A percentile compares a stretch with the other conserved stretches of the same genome.
Conservation (phyloP, 2,888 invertebrate species). For the Helobdella robusta region DNA sequence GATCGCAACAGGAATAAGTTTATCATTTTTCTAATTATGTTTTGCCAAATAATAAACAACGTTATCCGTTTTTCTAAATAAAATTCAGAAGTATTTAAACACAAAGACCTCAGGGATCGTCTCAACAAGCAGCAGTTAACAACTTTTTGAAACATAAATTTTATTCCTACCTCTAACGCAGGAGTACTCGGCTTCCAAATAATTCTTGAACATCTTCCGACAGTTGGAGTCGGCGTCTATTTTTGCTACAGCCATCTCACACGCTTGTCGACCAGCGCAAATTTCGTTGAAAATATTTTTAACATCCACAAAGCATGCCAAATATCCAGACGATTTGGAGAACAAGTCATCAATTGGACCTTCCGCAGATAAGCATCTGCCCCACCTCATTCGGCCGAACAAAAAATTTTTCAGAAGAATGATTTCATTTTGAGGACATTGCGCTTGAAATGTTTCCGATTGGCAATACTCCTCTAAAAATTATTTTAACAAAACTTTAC, state of each 20-base stretch:
- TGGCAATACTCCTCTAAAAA: no score
- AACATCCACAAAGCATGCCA: no score
- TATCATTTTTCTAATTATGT: not conserved
- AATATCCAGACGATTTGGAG: no score
- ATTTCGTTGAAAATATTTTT: no score
- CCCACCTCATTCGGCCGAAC: no score
- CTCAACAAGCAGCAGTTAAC: not conserved
- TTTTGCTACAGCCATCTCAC: not conserved
- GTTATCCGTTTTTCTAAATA: not conserved
- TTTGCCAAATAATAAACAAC: not conserved
- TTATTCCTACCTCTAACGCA: conserved; percentile 10
- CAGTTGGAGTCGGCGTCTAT: conserved; percentile 6
- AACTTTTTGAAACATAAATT: not conserved
- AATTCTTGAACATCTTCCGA: not conserved
- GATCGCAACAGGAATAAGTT: not conserved
- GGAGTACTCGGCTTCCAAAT: not conserved
- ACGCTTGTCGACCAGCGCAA: conserved; percentile 9
- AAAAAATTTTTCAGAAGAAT: no score
- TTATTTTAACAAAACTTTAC: no score
- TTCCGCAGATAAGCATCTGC: no score
- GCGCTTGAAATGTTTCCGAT: no score
- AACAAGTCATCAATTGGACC: no score
- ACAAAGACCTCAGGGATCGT: not conserved
- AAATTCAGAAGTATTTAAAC: not conserved
- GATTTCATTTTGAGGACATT: no score